These are phyloP conservation scores for Chiridota heheva DNA, from an alignment of 35 echinoderm and acorn worm species.

Conservation along the genomic window DNA sequence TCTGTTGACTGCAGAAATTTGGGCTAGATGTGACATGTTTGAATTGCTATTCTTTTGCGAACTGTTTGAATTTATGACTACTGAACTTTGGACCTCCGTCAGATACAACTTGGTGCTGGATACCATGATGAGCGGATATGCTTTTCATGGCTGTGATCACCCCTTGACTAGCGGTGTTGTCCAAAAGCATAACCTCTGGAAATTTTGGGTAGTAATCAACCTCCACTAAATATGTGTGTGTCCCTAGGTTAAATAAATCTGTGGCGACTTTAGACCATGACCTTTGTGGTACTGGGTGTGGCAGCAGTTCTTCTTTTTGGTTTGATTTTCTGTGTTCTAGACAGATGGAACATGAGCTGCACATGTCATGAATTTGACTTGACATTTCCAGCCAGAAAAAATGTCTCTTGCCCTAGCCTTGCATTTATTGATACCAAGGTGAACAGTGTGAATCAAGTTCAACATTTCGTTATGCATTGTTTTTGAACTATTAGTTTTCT, in stretches of 20 bases:
- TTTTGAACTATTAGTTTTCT: slow-evolving; percentile 42
- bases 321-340: slow-evolving; percentile 41
- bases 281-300: slow-evolving; percentile 18
- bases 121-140: slow-evolving; percentile 11
- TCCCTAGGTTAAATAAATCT: slow-evolving; percentile 22
- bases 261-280: slow-evolving; percentile 23
- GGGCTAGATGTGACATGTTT: slow-evolving; percentile 62
- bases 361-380: slow-evolving; percentile 38
- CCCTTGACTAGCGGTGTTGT: slow-evolving; percentile 21
- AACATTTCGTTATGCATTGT: slow-evolving; percentile 30
- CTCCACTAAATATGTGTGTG: slow-evolving; percentile 1
- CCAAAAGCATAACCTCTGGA: slow-evolving; percentile 28
- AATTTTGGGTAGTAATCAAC: slow-evolving; percentile 53
- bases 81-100: too few relatives aligned
- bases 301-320: slow-evolving; percentile 20
- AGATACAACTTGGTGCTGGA: too few relatives aligned
- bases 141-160: slow-evolving; percentile 38
- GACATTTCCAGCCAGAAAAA: slow-evolving; percentile 54
- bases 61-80: slow-evolving; percentile 49
- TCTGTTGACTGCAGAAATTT: slow-evolving; percentile 64
- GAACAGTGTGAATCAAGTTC: slow-evolving; percentile 26
- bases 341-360: slow-evolving; percentile 19
- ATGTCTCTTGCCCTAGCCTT: slow-evolving; percentile 42
- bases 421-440: slow-evolving; percentile 40
- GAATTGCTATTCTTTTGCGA: slow-evolving; percentile 51